A percentile compares a stretch with the other conserved stretches of the same genome.
These are phyloP conservation scores for Sarcophilus harrisii DNA, from an alignment of 2,797 vertebrate genomes.

Conservation along the genomic window DNA sequence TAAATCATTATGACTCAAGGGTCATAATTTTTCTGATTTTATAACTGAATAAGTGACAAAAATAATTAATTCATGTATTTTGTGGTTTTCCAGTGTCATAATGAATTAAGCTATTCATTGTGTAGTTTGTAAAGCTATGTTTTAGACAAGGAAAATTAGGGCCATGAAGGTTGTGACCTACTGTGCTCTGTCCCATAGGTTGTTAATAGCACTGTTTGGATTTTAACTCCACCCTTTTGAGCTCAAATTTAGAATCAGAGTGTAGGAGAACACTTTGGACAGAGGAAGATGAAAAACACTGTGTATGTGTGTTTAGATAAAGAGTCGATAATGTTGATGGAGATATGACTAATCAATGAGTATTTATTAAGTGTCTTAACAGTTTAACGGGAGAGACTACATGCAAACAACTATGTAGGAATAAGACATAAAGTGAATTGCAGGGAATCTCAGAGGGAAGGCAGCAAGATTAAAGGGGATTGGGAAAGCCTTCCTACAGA, in stretches of 20 bases:
- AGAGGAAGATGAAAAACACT: background rate
- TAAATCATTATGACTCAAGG: background rate
- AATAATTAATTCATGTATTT: background rate
- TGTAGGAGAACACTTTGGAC: background rate
- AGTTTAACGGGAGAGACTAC: background rate
- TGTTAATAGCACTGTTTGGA: background rate
- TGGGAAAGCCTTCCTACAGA: background rate
- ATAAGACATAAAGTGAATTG: background rate
- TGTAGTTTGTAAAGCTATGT: slow-evolving; percentile 22
- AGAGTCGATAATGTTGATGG: background rate
- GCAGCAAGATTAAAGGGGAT: background rate
- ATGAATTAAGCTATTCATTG: slow-evolving; percentile 12
- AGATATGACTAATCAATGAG: background rate
- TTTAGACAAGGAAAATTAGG: background rate
- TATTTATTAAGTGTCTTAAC: background rate
- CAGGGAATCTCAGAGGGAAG: background rate
- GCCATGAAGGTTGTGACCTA: background rate
- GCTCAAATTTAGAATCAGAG: background rate
- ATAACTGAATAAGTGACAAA: background rate
- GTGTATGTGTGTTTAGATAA: background rate
- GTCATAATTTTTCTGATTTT: background rate
- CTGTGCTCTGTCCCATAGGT: background rate
- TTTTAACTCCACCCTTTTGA: background rate
- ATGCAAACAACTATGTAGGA: background rate
- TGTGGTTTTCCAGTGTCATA: slow-evolving; percentile 27